Conservation (phyloP, 2,113 vertebrate species). For the Lates calcarifer region DNA sequence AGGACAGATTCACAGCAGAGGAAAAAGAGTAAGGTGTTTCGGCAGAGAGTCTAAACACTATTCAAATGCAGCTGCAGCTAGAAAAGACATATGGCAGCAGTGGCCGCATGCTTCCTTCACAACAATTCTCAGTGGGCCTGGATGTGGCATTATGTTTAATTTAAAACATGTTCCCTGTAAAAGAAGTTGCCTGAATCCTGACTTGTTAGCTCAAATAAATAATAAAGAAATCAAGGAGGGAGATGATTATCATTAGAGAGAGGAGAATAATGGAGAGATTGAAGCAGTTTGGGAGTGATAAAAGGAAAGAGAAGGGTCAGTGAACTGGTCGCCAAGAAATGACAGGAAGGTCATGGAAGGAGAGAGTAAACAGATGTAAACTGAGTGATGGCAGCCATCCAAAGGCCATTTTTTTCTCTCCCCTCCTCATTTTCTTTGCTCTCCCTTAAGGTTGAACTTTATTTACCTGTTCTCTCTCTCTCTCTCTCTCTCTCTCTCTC, state of each 20-base stretch:
- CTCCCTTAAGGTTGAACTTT: slow-evolving; percentile 48
- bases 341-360: slow-evolving; percentile 66
- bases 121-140: slow-evolving; percentile 43
- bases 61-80: slow-evolving; percentile 44
- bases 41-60: slow-evolving; percentile 32
- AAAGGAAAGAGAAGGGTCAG: slow-evolving; percentile 69
- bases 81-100: slow-evolving; percentile 13
- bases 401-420: slow-evolving; percentile 50
- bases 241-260: slow-evolving; percentile 74
- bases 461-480: slow-evolving; percentile 44
- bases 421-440: slow-evolving; percentile 17
- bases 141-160: slow-evolving; percentile 61
- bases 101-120: slow-evolving; percentile 21
- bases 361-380: slow-evolving; percentile 87
- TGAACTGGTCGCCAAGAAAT: slow-evolving; percentile 61
- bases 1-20: slow-evolving; percentile 26
- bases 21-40: slow-evolving; percentile 17
- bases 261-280: slow-evolving; percentile 44
- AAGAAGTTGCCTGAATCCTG: slow-evolving; percentile 78
- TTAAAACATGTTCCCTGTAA: slow-evolving; percentile 76
- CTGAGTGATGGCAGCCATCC: slow-evolving; percentile 80
- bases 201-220: slow-evolving; percentile 69
- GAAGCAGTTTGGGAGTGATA: slow-evolving; percentile 64
- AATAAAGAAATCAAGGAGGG: slow-evolving; percentile 69
- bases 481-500: slow-evolving; percentile 27